Evolutionary conservation across 2,113 vertebrate genomes (phyloP).

Genomic region (Oreochromis niloticus): DNA sequence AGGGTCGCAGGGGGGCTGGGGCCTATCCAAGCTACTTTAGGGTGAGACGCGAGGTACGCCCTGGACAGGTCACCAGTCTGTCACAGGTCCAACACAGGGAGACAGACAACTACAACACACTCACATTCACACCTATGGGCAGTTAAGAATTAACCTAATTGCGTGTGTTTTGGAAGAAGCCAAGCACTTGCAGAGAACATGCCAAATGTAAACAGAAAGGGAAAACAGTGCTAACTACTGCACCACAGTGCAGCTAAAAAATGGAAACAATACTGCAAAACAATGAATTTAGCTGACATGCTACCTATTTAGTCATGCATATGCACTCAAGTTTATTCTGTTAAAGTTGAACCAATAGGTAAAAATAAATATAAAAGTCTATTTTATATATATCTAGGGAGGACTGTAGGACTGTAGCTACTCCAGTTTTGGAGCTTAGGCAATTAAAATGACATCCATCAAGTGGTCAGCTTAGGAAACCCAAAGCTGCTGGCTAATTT

Average conservation of each 20-base stretch:
- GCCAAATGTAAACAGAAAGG: neutral
- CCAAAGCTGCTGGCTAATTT: neutral
- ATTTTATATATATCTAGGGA: neutral
- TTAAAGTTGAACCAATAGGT: neutral
- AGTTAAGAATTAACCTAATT: neutral
- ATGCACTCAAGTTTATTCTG: neutral
- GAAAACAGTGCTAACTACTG: neutral
- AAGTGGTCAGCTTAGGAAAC: neutral
- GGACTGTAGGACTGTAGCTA: neutral
- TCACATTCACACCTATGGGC: neutral
- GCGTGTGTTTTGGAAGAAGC: neutral
- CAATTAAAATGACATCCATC: neutral
- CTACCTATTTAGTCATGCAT: neutral
- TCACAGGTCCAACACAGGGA: neutral
- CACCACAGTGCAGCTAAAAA: neutral
- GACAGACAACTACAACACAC: neutral
- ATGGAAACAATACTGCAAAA: neutral
- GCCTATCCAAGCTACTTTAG: neutral
- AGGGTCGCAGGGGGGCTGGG: neutral
- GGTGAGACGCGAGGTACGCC: neutral
- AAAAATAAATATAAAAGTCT: neutral
- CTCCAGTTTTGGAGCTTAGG: neutral
- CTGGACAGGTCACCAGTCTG: neutral
- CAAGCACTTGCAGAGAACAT: neutral
- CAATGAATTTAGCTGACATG: neutral